Conservation (phyloP, 2,797 vertebrate genomes). For the Parauchenoglanis ngamensis region DNA sequence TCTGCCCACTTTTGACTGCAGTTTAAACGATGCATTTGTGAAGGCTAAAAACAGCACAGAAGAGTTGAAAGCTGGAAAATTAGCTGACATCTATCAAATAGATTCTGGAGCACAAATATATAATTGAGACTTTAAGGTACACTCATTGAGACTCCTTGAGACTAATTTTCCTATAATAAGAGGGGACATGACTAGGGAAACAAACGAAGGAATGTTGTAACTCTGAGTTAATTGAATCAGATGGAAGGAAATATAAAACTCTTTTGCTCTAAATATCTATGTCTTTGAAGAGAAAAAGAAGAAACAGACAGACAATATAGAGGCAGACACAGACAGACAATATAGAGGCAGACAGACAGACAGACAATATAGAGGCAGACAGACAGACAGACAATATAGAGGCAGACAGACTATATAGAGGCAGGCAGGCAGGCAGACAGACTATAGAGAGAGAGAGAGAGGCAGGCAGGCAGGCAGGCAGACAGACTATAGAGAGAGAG, state of each 20-base stretch:
- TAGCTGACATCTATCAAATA: conserved; percentile 25
- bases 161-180: conserved; percentile 27
- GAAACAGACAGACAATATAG: too few relatives aligned
- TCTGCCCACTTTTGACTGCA: conserved; percentile 75
- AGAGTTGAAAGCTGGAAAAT: conserved; percentile 9
- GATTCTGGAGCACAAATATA: conserved; percentile 36
- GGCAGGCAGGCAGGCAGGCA: too few relatives aligned
- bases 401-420: too few relatives aligned
- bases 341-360: too few relatives aligned
- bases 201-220: conserved; percentile 35
- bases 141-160: conserved; percentile 5
- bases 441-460: too few relatives aligned
- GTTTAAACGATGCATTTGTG: conserved; percentile 69
- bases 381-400: too few relatives aligned
- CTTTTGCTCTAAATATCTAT: neutral
- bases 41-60: conserved; percentile 28
- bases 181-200: conserved; percentile 12
- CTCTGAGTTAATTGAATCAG: conserved; percentile 1
- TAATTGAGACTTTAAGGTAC: conserved; percentile 26
- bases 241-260: conserved; percentile 4
- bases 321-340: too few relatives aligned
- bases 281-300: neutral
- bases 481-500: too few relatives aligned
- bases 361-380: too few relatives aligned
- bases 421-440: too few relatives aligned